These are phyloP conservation scores for Argya squamiceps DNA, from an alignment of 2,797 vertebrate species.

Conservation along the genomic window DNA sequence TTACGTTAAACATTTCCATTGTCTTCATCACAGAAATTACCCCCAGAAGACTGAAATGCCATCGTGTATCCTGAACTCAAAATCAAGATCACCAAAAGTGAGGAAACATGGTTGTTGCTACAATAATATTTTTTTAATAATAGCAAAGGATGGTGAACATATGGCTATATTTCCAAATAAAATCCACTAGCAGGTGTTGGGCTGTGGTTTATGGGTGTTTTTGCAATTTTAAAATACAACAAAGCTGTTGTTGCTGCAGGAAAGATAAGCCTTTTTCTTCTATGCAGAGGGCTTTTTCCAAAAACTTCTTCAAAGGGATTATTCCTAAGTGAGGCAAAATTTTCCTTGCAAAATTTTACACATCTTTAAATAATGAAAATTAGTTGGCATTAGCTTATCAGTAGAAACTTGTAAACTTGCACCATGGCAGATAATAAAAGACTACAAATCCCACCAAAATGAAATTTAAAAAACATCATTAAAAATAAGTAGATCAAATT, in stretches of 20 bases:
- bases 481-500: neutral
- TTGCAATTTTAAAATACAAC: constrained; percentile 24
- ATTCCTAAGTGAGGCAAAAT: constrained; percentile 25
- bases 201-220: neutral
- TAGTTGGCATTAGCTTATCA: neutral
- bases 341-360: constrained; percentile 38
- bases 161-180: constrained; percentile 47
- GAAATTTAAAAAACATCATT: neutral
- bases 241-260: constrained; percentile 52
- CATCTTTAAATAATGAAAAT: constrained; percentile 41
- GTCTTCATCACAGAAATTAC: neutral
- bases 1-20: neutral
- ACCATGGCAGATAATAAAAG: neutral
- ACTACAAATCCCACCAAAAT: neutral
- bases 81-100: neutral
- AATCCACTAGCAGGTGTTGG: constrained; percentile 9
- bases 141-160: constrained; percentile 48
- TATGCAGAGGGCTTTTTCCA: constrained; percentile 16
- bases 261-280: constrained; percentile 56
- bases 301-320: constrained; percentile 13
- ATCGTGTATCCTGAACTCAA: neutral
- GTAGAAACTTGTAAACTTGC: neutral
- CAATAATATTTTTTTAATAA: constrained; percentile 55
- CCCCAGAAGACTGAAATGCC: neutral
- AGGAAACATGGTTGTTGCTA: constrained; percentile 35